A percentile compares a stretch with the other conserved stretches of the same genome.
These are phyloP conservation scores for Echinarachnius parma DNA, from an alignment of 53 echinoderm and acorn worm genomes.

Conservation along the genomic window DNA sequence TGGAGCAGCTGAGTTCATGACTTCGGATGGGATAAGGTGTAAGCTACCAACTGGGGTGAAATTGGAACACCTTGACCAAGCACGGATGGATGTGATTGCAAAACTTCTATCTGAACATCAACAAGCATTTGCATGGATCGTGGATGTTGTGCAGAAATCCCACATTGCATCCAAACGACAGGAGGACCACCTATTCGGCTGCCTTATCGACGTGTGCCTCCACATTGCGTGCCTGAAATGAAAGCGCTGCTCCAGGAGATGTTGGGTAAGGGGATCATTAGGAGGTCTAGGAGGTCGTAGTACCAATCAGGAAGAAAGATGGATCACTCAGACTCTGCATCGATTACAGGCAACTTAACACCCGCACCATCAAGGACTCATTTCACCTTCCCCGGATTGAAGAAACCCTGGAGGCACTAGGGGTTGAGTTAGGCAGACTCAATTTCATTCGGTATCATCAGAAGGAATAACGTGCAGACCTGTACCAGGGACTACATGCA, in stretches of 20 bases:
- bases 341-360: constrained; percentile 32
- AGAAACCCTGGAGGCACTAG: constrained; percentile 40
- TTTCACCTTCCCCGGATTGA: constrained; percentile 25
- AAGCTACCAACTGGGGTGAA: constrained; percentile 1
- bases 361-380: constrained; percentile 5
- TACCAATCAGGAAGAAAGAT: constrained; percentile 17
- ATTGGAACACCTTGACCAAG: neutral
- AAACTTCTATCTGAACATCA: neutral
- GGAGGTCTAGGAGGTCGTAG: neutral
- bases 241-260: constrained; percentile 34
- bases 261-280: constrained; percentile 17
- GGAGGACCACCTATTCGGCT: constrained; percentile 26
- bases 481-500: too few species aligned
- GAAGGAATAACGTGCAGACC: too few species aligned
- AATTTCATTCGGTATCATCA: too few species aligned
- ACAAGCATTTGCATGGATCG: constrained; percentile 22
- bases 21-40: neutral
- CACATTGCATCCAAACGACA: constrained; percentile 23
- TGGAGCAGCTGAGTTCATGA: neutral
- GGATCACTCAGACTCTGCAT: constrained; percentile 29
- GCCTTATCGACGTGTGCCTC: constrained; percentile 37
- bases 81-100: neutral
- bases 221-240: constrained; percentile 8
- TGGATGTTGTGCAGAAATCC: constrained; percentile 36
- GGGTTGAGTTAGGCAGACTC: too few species aligned